These are phyloP conservation scores for Adelosebastes latens DNA, from an alignment of 2,797 vertebrate genomes.

Conservation along the genomic window DNA sequence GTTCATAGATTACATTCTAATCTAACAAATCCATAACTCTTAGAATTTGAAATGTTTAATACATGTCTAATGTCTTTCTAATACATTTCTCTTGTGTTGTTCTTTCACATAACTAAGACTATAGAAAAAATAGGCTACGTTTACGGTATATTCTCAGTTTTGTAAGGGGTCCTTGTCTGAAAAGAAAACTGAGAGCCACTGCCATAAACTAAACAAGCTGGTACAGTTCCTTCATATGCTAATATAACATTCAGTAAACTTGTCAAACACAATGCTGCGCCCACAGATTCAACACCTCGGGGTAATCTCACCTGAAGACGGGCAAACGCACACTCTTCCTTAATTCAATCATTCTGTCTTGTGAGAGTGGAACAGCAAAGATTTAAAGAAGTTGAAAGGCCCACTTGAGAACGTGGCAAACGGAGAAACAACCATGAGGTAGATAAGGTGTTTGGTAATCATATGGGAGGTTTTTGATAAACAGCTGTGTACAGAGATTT, in stretches of 20 bases:
- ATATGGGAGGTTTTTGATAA: background rate
- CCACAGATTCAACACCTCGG: background rate
- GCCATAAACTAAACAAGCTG: background rate
- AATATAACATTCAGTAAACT: background rate
- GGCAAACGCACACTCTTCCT: constrained; percentile 19
- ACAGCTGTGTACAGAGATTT: background rate
- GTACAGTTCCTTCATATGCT: background rate
- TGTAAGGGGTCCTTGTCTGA: background rate
- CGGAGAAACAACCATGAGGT: background rate
- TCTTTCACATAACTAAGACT: background rate
- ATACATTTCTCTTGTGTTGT: no score
- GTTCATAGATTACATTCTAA: background rate
- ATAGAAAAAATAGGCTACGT: background rate
- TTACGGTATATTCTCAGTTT: no score
- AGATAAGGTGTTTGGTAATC: background rate
- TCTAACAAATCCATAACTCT: background rate
- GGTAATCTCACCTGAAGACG: constrained; percentile 7
- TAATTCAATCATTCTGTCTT: constrained; percentile 23
- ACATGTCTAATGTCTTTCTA: no score
- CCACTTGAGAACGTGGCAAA: background rate
- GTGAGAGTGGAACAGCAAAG: constrained; percentile 37
- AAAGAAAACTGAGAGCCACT: background rate
- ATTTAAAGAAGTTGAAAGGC: constrained; percentile 15
- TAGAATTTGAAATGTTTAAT: background rate
- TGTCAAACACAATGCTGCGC: constrained; percentile 3